A percentile compares a stretch with the other conserved stretches of the same genome.
These are phyloP conservation scores for Moxostoma hubbsi DNA, from an alignment of 2,797 vertebrate species.

Conservation along the genomic window DNA sequence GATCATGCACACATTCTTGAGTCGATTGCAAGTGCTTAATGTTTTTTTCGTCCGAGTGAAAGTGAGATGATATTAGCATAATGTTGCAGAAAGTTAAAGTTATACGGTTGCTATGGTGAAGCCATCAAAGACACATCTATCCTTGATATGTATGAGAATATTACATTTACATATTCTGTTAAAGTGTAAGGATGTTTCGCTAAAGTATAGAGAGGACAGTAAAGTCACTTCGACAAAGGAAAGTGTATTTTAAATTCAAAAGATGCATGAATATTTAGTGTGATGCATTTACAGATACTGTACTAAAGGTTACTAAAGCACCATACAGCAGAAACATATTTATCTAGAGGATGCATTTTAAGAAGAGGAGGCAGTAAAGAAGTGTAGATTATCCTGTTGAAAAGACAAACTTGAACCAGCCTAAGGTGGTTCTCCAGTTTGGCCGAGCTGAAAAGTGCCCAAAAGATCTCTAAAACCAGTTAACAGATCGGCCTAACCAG, in stretches of 20 bases:
- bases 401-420: no score
- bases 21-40: slow-evolving; percentile 12
- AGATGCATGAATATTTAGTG: not conserved
- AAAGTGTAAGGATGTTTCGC: slow-evolving; percentile 7
- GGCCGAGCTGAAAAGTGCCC: no score
- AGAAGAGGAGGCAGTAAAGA: not conserved
- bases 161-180: slow-evolving; percentile 38
- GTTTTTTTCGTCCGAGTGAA: slow-evolving; percentile 12
- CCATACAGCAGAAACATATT: not conserved
- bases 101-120: slow-evolving; percentile 36
- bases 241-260: slow-evolving; percentile 6
- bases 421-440: not conserved
- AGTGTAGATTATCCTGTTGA: no score
- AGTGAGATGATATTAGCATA: slow-evolving; percentile 16
- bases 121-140: slow-evolving; percentile 32
- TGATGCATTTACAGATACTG: slow-evolving; percentile 9
- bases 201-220: not conserved
- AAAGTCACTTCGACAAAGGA: not conserved
- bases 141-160: slow-evolving; percentile 27
- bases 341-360: not conserved
- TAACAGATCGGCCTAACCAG: no score
- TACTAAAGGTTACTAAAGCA: not conserved
- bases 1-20: not conserved
- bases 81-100: slow-evolving; percentile 29
- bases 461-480: no score